Conservation (phyloP, 2,888 invertebrate genomes). For the Matsumyia berberina region DNA sequence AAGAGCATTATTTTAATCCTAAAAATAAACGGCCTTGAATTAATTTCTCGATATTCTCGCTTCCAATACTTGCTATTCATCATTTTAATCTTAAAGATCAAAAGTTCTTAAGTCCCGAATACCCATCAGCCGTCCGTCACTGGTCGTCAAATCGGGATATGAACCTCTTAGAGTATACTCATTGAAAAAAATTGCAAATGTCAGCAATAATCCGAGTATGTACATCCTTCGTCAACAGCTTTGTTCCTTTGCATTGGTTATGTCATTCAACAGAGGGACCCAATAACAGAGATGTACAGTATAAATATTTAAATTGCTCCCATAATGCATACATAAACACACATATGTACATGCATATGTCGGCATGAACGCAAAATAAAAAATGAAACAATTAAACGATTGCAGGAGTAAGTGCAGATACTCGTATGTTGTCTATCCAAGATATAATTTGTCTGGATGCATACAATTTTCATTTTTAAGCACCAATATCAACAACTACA, state of each 20-base stretch:
- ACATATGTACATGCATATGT: not conserved
- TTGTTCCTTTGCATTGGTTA: not conserved
- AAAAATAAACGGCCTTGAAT: not conserved
- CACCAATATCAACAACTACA: slow-evolving; percentile 47
- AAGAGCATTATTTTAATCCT: too few relatives aligned
- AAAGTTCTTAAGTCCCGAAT: not conserved
- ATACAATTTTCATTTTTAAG: slow-evolving; percentile 46
- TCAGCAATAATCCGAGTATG: not conserved
- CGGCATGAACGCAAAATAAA: slow-evolving; percentile 39
- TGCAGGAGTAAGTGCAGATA: slow-evolving; percentile 37
- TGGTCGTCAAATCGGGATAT: slow-evolving; percentile 10
- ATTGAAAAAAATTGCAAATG: slow-evolving; percentile 5
- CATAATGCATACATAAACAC: not conserved
- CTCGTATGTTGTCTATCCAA: slow-evolving; percentile 44
- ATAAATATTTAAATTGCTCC: slow-evolving; percentile 42
- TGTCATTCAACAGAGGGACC: not conserved
- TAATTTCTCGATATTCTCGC: not conserved
- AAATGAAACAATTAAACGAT: slow-evolving; percentile 51
- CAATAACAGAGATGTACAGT: slow-evolving; percentile 28
- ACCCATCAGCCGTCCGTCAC: not conserved
- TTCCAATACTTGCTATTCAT: not conserved
- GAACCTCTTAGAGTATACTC: not conserved
- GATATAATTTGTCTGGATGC: slow-evolving; percentile 51
- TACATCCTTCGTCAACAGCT: not conserved
- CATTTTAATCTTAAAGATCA: slow-evolving; percentile 4